Evolutionary conservation across 2,888 invertebrate species (phyloP).

Genomic region (Arge pagana): DNA sequence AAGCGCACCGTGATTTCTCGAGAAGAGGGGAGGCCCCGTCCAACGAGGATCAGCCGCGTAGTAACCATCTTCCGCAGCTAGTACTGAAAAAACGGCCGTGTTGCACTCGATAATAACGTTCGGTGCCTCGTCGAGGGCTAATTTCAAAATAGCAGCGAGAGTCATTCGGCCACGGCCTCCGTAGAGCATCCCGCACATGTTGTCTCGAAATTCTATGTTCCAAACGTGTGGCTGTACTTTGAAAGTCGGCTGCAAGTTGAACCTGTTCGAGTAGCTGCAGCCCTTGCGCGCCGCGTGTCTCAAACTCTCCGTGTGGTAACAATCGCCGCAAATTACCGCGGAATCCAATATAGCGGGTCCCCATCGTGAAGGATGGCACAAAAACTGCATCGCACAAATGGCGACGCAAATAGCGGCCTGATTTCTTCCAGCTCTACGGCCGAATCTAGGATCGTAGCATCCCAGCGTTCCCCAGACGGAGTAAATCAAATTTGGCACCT

Average conservation of each 20-base stretch:
- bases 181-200: constrained; percentile 46
- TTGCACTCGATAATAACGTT: constrained; percentile 48
- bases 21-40: constrained; percentile 50
- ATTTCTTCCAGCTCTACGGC: constrained; percentile 45
- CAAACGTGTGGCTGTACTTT: constrained; percentile 47
- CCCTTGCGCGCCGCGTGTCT: constrained; percentile 31
- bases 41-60: constrained; percentile 49
- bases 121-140: constrained; percentile 34
- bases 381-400: constrained; percentile 42
- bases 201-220: constrained; percentile 41
- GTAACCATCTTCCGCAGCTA: constrained; percentile 41
- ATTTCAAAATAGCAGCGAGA: constrained; percentile 35
- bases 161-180: constrained; percentile 33
- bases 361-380: constrained; percentile 51
- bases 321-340: constrained; percentile 49
- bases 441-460: constrained; percentile 45
- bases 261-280: constrained; percentile 38
- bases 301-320: constrained; percentile 47
- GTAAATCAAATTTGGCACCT: constrained; percentile 47
- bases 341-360: constrained; percentile 49
- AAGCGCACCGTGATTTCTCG: constrained; percentile 43
- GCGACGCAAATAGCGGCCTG: constrained; percentile 48
- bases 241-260: constrained; percentile 41
- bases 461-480: constrained; percentile 53
- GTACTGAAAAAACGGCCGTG: constrained; percentile 38